Conservation (phyloP, 2,888 invertebrate genomes). For the Mylabris sibirica region DNA sequence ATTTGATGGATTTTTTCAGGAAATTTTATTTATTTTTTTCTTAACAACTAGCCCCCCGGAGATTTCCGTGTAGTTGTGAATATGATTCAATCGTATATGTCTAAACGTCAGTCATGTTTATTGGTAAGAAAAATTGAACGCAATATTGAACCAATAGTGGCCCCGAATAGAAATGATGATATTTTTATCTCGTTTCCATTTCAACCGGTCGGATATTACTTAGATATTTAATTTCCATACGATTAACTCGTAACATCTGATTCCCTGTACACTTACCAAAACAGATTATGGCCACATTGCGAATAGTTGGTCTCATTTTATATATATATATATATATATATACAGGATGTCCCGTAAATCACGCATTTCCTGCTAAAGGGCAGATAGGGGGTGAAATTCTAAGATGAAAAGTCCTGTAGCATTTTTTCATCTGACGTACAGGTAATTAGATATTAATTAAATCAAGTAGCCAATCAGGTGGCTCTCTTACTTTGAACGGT, state of each 20-base stretch:
- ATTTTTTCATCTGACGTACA: too few relatives aligned
- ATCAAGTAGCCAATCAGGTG: too few relatives aligned
- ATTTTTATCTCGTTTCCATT: slow-evolving; percentile 55
- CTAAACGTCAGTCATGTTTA: slow-evolving; percentile 53
- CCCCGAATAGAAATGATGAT: slow-evolving; percentile 49
- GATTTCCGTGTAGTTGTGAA: slow-evolving; percentile 31
- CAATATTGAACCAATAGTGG: slow-evolving; percentile 49
- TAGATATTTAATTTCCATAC: slow-evolving; percentile 58
- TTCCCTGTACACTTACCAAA: slow-evolving; percentile 35
- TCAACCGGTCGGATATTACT: slow-evolving; percentile 55
- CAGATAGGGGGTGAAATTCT: too few relatives aligned
- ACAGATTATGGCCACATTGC: slow-evolving; percentile 36
- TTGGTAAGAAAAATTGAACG: slow-evolving; percentile 53
- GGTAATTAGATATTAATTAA: too few relatives aligned
- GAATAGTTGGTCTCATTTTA: slow-evolving; percentile 34
- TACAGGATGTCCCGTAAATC: too few relatives aligned
- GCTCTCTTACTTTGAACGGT: too few relatives aligned
- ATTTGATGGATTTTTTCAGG: neutral
- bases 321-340: too few relatives aligned
- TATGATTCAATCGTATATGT: slow-evolving; percentile 42
- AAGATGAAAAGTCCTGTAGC: too few relatives aligned
- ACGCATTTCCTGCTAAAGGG: too few relatives aligned
- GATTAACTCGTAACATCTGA: slow-evolving; percentile 55
- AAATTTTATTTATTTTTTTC: neutral
- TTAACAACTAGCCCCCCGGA: neutral